Base-by-base conservation (phyloP, 2,888 invertebrate genomes). In the Orgyia antiqua region DNA sequence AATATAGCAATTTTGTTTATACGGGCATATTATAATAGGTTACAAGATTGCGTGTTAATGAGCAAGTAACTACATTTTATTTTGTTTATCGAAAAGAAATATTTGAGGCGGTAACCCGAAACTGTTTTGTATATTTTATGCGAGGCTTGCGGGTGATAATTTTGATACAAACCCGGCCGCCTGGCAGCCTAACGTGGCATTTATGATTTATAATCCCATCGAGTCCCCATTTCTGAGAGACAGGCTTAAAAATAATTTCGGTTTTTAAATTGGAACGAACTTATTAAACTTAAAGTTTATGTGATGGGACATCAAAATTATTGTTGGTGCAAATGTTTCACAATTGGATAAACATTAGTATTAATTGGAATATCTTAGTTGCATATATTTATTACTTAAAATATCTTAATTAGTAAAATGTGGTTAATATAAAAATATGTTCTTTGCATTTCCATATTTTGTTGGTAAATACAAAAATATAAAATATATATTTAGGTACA, bases 131-230 rank as follows among this genome's bases (percentile, higher is more conserved):
- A 78, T 76, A 80, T 75, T 75, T 72, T 72, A 73, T 69, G 68
- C 61, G 58, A 49, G 56, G 66, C 68, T 75, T 48, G 65, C 68
- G 67, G 73, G 70, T 75, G 79, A 79, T 83, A 78, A 83, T 80
- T 83, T 79, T 64, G 73, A 74, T 77, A 68, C 71, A 51, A 66
- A 57, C 53, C 53, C 58, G 59, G 64, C 61, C 67, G 66, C 58
- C 60, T 60, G 56, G 61, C 61, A 51, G 58, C 55, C 68, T 74
- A 73, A 79, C 77, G 72, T 77, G 83, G 78, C 80, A 73, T 70
- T 74, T 80, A 78, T 83, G 83, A 82, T 83, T 83, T 83, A 83
- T 80, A 82, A 79, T 76, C 79, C 68, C 73, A 72, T 73, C 74
- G 70, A 66, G 69, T 71, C 72, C 61, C 68, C 73, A 65, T 62